Percentiles rank a stretch among this genome's conserved stretches.
These are phyloP conservation scores for Puma concolor DNA, from an alignment of 2,113 vertebrate species.

Conservation along the genomic window DNA sequence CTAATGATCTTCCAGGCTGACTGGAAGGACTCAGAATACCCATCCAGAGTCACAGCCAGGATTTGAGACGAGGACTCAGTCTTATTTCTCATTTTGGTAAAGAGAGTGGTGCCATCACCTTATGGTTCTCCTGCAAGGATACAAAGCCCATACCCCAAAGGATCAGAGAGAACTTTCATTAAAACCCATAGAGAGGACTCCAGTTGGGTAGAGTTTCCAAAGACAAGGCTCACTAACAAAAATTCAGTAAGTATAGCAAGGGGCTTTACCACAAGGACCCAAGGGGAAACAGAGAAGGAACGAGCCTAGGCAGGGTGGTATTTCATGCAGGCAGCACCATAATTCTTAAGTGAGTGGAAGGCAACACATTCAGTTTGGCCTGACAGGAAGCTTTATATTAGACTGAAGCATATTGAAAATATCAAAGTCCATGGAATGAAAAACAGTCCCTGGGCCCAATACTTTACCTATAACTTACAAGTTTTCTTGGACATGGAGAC, in stretches of 20 bases:
- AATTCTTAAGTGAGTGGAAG: neutral
- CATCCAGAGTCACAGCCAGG: neutral
- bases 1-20: neutral
- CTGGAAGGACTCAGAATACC: neutral
- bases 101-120: neutral
- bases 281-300: neutral
- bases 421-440: slow-evolving; percentile 27
- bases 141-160: neutral
- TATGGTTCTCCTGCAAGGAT: neutral
- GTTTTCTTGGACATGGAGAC: slow-evolving; percentile 23
- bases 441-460: neutral
- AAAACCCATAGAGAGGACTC: neutral
- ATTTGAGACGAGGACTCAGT: rapidly evolving
- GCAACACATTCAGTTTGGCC: neutral
- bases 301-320: neutral
- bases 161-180: neutral
- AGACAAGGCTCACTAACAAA: neutral
- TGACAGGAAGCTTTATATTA: slow-evolving; percentile 19
- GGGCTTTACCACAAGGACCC: neutral
- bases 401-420: slow-evolving; percentile 24
- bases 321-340: neutral
- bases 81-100: neutral
- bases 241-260: neutral
- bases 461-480: neutral
- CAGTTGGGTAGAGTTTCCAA: neutral